Evolutionary conservation across 1,140 invertebrate genomes (phyloP).

Genomic region (Pseudomyrmex sp.): DNA sequence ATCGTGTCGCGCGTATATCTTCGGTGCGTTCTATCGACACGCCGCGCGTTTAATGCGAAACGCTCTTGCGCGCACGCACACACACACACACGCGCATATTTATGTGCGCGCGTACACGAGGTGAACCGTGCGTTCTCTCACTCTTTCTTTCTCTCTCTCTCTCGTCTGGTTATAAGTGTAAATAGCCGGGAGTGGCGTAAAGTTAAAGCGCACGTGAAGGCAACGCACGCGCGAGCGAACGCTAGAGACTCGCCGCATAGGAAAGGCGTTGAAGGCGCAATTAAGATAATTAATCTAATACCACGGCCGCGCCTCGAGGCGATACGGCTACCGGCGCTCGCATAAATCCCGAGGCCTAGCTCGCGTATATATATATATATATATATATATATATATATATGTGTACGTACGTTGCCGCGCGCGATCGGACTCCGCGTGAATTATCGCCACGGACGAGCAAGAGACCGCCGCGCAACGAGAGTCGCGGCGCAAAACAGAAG

Average conservation of each 20-base stretch:
- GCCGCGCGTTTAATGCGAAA: constrained; percentile 43
- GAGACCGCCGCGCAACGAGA: background rate
- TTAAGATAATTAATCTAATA: constrained; percentile 83
- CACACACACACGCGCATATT: constrained; percentile 8
- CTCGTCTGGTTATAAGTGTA: constrained; percentile 45
- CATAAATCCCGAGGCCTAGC: constrained; percentile 61
- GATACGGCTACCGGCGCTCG: constrained; percentile 51
- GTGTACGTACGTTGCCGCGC: background rate
- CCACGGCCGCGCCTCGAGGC: constrained; percentile 56
- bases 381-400: too few relatives aligned
- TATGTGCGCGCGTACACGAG: constrained; percentile 2
- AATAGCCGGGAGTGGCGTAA: constrained; percentile 58
- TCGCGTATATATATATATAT: constrained; percentile 29
- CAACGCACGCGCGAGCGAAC: constrained; percentile 16
- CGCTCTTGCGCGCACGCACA: background rate
- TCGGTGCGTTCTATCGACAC: constrained; percentile 44
- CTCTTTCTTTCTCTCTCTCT: background rate
- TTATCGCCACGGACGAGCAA: constrained; percentile 61
- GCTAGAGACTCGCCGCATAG: constrained; percentile 56
- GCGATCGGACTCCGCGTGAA: constrained; percentile 45
- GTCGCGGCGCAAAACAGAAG: background rate
- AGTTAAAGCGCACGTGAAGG: constrained; percentile 38
- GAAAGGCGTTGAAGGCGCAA: constrained; percentile 79
- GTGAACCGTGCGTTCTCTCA: too few relatives aligned
- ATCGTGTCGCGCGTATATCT: constrained; percentile 46